Evolutionary conservation across 1,140 invertebrate genomes (phyloP).

Genomic region (Colletes gigas): DNA sequence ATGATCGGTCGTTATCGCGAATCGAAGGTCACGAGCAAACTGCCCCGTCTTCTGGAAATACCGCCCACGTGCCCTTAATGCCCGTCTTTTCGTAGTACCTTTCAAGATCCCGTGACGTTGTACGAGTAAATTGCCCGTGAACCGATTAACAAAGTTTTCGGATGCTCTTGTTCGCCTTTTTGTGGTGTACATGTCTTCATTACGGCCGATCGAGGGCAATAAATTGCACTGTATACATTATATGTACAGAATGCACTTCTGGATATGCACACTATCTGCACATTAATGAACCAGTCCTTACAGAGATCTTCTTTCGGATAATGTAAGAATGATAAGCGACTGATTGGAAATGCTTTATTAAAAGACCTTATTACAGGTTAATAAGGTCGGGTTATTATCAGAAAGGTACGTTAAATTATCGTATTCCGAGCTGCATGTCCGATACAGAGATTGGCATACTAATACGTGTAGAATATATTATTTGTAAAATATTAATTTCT

Average conservation of each 20-base stretch:
- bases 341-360: background rate
- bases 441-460: too few species aligned
- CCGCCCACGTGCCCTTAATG: slow-evolving; percentile 51
- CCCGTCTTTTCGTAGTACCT: slow-evolving; percentile 10
- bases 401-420: too few species aligned
- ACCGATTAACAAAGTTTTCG: background rate
- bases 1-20: slow-evolving; percentile 38
- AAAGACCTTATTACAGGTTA: background rate
- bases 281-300: background rate
- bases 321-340: background rate
- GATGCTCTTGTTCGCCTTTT: background rate
- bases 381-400: too few species aligned
- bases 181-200: background rate
- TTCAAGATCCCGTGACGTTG: background rate
- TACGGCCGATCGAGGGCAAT: background rate
- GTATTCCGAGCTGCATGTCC: too few species aligned
- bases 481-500: too few species aligned
- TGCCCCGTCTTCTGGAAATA: slow-evolving; percentile 25
- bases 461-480: too few species aligned
- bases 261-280: background rate
- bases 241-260: background rate
- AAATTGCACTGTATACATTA: background rate
- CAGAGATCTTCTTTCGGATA: too few species aligned
- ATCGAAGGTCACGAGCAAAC: slow-evolving; percentile 43
- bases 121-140: slow-evolving; percentile 2